A percentile compares a stretch with the other conserved stretches of the same genome.
Evolutionary conservation across 2,888 invertebrate genomes (phyloP).

Genomic region (Nezara viridula): DNA sequence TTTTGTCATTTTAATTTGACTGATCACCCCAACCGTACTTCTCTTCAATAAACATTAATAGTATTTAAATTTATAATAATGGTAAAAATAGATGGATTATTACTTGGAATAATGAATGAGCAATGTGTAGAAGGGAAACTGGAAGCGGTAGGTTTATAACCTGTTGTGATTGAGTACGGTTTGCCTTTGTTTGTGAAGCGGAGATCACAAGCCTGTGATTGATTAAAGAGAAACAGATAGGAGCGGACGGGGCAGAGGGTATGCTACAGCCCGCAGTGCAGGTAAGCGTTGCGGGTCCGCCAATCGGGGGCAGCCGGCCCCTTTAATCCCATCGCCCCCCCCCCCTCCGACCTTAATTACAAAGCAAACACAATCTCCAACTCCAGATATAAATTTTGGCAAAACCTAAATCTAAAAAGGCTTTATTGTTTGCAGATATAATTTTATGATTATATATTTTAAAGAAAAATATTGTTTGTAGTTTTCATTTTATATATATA

Average conservation of each 20-base stretch:
- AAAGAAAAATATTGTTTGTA: no score
- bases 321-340: neutral
- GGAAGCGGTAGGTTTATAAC: neutral
- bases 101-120: neutral
- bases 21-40: no score
- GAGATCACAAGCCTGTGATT: neutral
- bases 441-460: no score
- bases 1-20: no score
- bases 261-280: slow-evolving; percentile 21
- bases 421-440: no score
- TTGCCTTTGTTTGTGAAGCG: neutral
- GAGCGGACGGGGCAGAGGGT: neutral
- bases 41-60: no score
- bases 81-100: neutral
- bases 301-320: neutral
- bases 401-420: neutral
- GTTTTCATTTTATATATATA: no score
- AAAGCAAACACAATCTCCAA: neutral
- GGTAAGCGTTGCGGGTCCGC: neutral
- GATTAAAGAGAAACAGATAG: neutral
- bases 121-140: neutral
- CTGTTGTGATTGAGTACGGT: neutral
- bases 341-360: neutral
- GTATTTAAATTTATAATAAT: no score
- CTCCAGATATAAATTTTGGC: neutral